These are phyloP conservation scores for Ophioderma brevispina DNA, from an alignment of 35 echinoderm and acorn worm genomes.

Conservation along the genomic window DNA sequence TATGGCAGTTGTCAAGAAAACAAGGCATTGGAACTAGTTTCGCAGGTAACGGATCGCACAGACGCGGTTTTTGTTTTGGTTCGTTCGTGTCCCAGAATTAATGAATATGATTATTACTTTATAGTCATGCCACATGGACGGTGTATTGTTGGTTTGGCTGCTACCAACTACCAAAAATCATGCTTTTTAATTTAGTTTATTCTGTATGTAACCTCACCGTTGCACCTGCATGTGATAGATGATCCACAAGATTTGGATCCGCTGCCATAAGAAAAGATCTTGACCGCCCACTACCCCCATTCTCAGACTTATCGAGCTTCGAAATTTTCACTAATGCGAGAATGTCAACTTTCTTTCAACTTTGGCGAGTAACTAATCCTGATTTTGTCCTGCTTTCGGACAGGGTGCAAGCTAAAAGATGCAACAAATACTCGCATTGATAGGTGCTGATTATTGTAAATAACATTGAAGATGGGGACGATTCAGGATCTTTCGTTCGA, in stretches of 20 bases:
- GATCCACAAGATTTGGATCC: constrained; percentile 60
- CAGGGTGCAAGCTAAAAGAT: constrained; percentile 17
- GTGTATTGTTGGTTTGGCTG: too few species aligned
- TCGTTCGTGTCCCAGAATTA: too few species aligned
- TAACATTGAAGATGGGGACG: neutral
- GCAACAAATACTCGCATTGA: neutral
- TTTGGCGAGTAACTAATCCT: constrained; percentile 82
- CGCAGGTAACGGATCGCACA: too few species aligned
- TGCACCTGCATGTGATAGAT: constrained; percentile 67
- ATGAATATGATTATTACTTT: too few species aligned
- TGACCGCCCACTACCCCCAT: constrained; percentile 49
- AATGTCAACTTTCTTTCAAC: constrained; percentile 89
- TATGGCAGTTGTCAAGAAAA: too few species aligned
- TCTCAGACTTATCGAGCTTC: constrained; percentile 55
- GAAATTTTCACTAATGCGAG: constrained; percentile 92
- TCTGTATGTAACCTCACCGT: too few species aligned
- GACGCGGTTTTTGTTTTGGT: too few species aligned
- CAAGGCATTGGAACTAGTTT: too few species aligned
- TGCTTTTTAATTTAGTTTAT: too few species aligned
- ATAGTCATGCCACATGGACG: too few species aligned
- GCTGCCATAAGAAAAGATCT: constrained; percentile 70
- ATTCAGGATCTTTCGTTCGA: neutral
- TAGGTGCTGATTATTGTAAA: neutral
- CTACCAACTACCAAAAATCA: too few species aligned
- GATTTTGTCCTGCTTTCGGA: constrained; percentile 60